Conservation (phyloP, 1,140 invertebrate genomes). For the Brachionus asplanchnoidis region DNA sequence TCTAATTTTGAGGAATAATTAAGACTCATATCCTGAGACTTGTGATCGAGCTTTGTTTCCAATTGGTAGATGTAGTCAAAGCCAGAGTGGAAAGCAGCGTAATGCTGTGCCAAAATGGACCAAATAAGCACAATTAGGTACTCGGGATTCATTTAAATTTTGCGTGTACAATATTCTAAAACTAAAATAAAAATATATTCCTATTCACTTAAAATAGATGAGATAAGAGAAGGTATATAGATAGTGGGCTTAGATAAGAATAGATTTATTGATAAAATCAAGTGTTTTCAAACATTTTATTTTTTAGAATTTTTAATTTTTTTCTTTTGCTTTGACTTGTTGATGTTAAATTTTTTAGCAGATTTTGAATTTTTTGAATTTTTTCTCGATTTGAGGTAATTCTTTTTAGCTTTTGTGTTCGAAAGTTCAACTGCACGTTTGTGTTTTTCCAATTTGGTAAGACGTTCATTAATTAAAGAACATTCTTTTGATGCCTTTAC, state of each 20-base stretch:
- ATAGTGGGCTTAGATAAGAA: neutral
- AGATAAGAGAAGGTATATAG: neutral
- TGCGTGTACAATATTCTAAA: neutral
- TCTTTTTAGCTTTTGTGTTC: slow-evolving; percentile 18
- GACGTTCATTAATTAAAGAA: neutral
- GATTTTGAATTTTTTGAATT: slow-evolving; percentile 40
- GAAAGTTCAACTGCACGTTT: neutral
- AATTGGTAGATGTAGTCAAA: neutral
- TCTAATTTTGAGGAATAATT: neutral
- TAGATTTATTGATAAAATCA: slow-evolving; percentile 25
- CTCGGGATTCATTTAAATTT: neutral
- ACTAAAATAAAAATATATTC: neutral
- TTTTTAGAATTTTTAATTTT: slow-evolving; percentile 11
- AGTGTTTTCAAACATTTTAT: neutral
- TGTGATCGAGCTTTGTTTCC: neutral
- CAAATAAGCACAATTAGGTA: neutral
- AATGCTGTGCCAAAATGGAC: neutral
- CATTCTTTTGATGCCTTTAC: neutral
- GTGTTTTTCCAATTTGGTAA: slow-evolving; percentile 18
- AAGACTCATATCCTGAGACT: neutral
- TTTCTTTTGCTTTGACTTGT: neutral
- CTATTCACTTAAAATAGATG: neutral
- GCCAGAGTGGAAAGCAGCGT: neutral
- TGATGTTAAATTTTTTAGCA: slow-evolving; percentile 11
- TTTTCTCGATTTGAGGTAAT: slow-evolving; percentile 27